A percentile compares a stretch with the other conserved stretches of the same genome.
Conservation (phyloP, 2,797 vertebrate genomes). For the Xenentodon cancila region DNA sequence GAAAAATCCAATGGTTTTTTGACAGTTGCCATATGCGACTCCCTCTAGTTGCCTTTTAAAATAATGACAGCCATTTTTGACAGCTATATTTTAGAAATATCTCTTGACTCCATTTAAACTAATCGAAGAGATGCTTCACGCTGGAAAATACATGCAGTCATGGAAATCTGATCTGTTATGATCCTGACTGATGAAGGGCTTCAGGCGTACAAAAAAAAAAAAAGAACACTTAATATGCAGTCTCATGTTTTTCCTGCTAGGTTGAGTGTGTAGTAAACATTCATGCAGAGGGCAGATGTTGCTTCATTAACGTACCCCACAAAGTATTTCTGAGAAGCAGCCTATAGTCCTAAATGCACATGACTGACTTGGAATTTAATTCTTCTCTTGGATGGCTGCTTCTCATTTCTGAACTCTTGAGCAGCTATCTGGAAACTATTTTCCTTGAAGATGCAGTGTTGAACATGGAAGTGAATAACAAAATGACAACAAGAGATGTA, state of each 20-base stretch:
- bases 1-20: slow-evolving; percentile 19
- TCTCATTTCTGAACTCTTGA: slow-evolving; percentile 35
- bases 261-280: slow-evolving; percentile 28
- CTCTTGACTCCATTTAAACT: slow-evolving; percentile 10
- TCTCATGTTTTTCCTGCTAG: slow-evolving; percentile 37
- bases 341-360: slow-evolving; percentile 21
- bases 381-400: slow-evolving; percentile 40
- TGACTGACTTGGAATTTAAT: slow-evolving; percentile 32
- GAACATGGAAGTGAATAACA: slow-evolving; percentile 47
- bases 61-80: slow-evolving; percentile 5
- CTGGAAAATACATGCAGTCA: slow-evolving; percentile 1
- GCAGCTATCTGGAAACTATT: slow-evolving; percentile 50
- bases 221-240: slow-evolving; percentile 25
- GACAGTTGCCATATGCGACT: slow-evolving; percentile 11
- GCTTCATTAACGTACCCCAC: slow-evolving; percentile 51
- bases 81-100: background rate
- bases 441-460: slow-evolving; percentile 23
- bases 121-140: slow-evolving; percentile 15
- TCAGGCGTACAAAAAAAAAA: slow-evolving; percentile 16
- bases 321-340: slow-evolving; percentile 37
- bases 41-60: slow-evolving; percentile 14
- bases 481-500: slow-evolving; percentile 31
- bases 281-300: slow-evolving; percentile 41
- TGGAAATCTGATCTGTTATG: slow-evolving; percentile 10
- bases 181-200: slow-evolving; percentile 28